Evolutionary conservation across 2,113 vertebrate genomes (phyloP).

Genomic region (Galemys pyrenaicus): DNA sequence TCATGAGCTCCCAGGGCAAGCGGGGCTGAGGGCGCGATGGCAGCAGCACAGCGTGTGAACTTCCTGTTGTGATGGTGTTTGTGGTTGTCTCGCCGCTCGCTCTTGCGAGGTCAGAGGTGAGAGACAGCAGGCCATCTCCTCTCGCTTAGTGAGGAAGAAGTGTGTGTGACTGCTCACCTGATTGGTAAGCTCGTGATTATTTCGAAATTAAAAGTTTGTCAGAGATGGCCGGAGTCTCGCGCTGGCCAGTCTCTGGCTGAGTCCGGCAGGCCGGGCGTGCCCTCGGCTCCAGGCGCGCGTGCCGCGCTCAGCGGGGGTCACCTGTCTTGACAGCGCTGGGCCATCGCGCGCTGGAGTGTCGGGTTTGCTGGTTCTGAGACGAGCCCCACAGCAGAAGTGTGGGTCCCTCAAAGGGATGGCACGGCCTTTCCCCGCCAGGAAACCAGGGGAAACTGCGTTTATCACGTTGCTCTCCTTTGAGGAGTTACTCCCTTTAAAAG

Average conservation of each 20-base stretch:
- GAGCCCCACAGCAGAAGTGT: neutral
- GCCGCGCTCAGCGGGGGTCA: too few relatives aligned
- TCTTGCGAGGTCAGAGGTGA: neutral
- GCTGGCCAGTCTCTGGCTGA: neutral
- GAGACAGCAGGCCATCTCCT: neutral
- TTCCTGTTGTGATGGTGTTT: neutral
- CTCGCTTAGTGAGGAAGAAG: neutral
- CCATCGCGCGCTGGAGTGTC: too few relatives aligned
- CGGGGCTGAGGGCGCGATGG: neutral
- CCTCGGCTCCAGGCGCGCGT: too few relatives aligned
- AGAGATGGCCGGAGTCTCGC: neutral
- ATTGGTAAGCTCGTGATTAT: neutral
- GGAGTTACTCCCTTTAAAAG: neutral
- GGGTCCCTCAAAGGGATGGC: neutral
- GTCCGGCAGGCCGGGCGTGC: neutral
- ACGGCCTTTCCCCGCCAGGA: neutral
- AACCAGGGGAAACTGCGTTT: neutral
- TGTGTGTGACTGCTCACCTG: neutral
- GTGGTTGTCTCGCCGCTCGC: neutral
- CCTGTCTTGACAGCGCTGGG: too few relatives aligned
- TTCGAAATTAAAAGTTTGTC: neutral
- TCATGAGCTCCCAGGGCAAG: neutral
- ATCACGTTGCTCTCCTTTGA: neutral
- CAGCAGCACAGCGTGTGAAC: rapidly evolving
- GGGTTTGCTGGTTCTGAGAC: too few relatives aligned